Evolutionary conservation across 2,113 vertebrate species (phyloP), one percentile per base, ranked within the genome.

Genomic region (Sander lucioperca): DNA sequence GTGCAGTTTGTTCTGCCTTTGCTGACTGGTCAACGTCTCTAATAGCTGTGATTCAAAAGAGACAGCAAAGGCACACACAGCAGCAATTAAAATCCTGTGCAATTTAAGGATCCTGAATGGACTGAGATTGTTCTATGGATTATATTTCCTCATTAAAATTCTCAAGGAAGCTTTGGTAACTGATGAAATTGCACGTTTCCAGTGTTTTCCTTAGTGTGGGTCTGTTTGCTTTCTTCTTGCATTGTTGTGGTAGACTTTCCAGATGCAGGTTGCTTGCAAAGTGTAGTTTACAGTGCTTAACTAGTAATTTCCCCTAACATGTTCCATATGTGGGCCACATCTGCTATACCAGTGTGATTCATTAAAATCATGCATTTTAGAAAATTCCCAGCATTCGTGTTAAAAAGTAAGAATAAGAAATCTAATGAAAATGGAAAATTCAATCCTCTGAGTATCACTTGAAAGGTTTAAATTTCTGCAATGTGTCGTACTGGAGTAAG

Each of bases 321-420:
- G 14, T 84, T 81, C 86, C 90, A 86, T 50, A 74, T 85, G 86
- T 66, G 83, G 45, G 50, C 66, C 30, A 66, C 81, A 87, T 86
- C 76, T 83, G 83, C 80, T 84, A 25, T 0, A 4, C 67, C 71
- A 43, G 33, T 70, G 45, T 56, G 50, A 75, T 74, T 74, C 72
- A 68, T 83, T 74, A 67, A 53, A 79, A 77, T 61, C 15, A 27
- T 19, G 25, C 16, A 69, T 81, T 85, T 51, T 64, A 56, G 57
- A 45, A 70, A 74, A 54, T 67, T 83, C 70, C 59, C 79, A 59
- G 67, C 6, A 58, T 33, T 19, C 3, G 27, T 19, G 7, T 63
- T 84, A 33, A 68, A 82, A 84, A 71, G 50, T 21, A 25, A 77
- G 67, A 69, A 77, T 68, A 59, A 0, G 53, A 65, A 69, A 68